Percentiles rank a stretch among this genome's conserved stretches.
Evolutionary conservation across 2,797 vertebrate genomes (phyloP).

Genomic region (Psittacula derbiana): DNA sequence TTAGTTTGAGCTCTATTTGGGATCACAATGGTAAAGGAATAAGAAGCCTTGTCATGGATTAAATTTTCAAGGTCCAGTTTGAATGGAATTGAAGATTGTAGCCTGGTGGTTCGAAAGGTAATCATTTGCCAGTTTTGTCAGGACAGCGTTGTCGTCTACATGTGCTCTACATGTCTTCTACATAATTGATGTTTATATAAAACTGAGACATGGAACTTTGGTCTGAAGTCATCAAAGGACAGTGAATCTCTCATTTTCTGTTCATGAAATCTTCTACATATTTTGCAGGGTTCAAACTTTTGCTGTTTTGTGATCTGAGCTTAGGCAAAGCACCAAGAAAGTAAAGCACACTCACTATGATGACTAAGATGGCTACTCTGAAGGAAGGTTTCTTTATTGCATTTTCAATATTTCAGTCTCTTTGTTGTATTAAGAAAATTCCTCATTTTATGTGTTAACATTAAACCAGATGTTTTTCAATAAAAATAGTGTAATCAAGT

Average conservation of each 20-base stretch:
- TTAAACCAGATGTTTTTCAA: slow-evolving; percentile 19
- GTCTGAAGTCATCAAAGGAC: not conserved
- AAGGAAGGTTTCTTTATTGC: not conserved
- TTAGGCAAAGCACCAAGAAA: not conserved
- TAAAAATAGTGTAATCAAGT: not conserved
- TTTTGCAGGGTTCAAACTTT: not conserved
- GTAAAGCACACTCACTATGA: not conserved
- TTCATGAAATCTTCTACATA: not conserved
- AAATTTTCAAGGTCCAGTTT: not conserved
- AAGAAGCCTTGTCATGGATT: not conserved
- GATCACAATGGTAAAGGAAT: not conserved
- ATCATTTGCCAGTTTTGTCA: not conserved
- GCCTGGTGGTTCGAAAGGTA: not conserved
- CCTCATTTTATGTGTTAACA: not conserved
- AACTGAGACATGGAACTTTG: not conserved
- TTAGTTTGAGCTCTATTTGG: not conserved
- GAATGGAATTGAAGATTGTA: not conserved
- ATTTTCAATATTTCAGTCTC: not conserved
- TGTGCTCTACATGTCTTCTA: not conserved
- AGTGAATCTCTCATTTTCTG: not conserved
- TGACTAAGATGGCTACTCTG: not conserved
- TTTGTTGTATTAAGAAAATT: not conserved
- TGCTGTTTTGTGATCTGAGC: not conserved
- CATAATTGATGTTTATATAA: not conserved
- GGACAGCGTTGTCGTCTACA: not conserved